Evolutionary conservation across 37 sponge, comb jelly and placozoan species (phyloP), one percentile per base, ranked within the genome.

Genomic region (Bolinopsis microptera): DNA sequence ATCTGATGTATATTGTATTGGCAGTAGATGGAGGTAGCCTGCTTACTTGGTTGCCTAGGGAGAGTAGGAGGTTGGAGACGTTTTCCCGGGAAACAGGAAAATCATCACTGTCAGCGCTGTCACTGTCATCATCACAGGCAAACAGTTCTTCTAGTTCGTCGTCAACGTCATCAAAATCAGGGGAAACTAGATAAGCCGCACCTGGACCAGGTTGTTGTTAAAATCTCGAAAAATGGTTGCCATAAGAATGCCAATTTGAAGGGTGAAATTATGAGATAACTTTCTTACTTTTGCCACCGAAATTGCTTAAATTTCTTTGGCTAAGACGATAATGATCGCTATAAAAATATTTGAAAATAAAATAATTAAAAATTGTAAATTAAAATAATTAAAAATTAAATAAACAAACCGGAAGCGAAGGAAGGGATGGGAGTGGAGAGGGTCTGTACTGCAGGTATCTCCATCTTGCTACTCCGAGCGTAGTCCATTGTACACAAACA

Each of bases 101-200:
- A 38, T 86, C 90, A 40, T 86, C 90, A 86, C 90, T 86, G 90
- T 86, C 90, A 86, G 90, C 90, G 39, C 90, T 86, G 90, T 86
- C 90, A 39, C 90, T 86, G 90, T 86, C 90, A 23, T 86, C 90
- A 86, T 86, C 35, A 39, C 90, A 86, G 28, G 90, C 90, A 30
- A 86, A 86, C 48, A 86, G 39, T 48, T 86, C 90, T 27, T 86
- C 90, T 30, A 86, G 31, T 25, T 86, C 90, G 31, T 86, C 90
- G 61, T 86, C 90, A 22, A 86, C 90, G 31, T 86, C 90, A 23
- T 86, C 90, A 27, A 86, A 86, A 25, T 41, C 90, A 1, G 90
- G 90, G 2, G 90, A 86, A 9, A 86, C 90, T 13, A 86, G 90
- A 30, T 86, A 86, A 8, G 90, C 90, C 0, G 90, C 90, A 40